Evolutionary conservation across 1,140 invertebrate genomes (phyloP), one percentile per base, ranked within the genome.

Genomic region (Rhagoletis pomonella): DNA sequence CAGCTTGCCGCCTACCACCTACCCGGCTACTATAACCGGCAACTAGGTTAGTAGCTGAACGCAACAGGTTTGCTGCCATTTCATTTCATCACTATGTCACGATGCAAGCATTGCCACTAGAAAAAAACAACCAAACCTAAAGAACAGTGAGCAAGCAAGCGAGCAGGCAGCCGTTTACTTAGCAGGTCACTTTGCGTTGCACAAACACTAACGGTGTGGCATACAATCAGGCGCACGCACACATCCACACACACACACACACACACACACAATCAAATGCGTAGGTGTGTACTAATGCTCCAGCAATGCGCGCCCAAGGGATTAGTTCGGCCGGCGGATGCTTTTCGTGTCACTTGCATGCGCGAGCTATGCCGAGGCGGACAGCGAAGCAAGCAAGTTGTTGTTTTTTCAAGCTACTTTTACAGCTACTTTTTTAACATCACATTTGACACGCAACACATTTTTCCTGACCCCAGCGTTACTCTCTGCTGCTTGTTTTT

Each of bases 361-460:
- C 42, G 67, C 9, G 47, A 7, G 73, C 50, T 17, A 3, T 50
- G 3, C 10, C 2, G 5, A 29, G 4, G 17, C 2, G 44, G 67
- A 2, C 17, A 77, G 14, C 42, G 42, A 9, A 14, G 17, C 14
- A 77, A 14, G 14, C 47, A 81, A 17, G 5, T 47, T 44, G 44
- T 47, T n/a, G 19, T 17, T 73, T 14, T 62, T 62, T 62, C 9
- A 7, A 62, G 60, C 60, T 9, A 62, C 60, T 62, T 62, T 62
- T 62, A 62, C 60, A 62, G 4, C 17, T 62, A 62, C 12, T 55
- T 67, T 73, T 73, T 73, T 29, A 29, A 73, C 69, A 73, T 73
- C 47, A 73, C 69, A 73, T 73, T 47, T 73, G 69, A 55, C 73
- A 81, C 73, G 73, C 73, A 81, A 81, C 44, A 55, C 73, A 81